Evolutionary conservation across 2,888 invertebrate genomes (phyloP), one percentile per base, ranked within the genome.

Genomic region (Nymphalis c-album): DNA sequence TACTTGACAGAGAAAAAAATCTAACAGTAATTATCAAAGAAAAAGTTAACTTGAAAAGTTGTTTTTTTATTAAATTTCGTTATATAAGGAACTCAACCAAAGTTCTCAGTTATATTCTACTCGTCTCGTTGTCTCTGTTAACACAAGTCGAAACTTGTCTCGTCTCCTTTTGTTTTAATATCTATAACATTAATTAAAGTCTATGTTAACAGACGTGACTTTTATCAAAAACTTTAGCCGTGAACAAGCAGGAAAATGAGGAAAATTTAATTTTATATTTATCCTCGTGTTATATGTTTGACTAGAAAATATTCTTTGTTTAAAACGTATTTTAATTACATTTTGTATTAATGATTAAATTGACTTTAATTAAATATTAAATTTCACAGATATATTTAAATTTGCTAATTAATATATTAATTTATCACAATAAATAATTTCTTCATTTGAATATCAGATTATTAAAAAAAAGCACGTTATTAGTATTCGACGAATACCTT

Each of bases 111-210:
- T 13, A 31, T 55, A 53, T 55, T 20, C 31, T 13, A 55, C 17
- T 55, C n/a, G 7, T 35, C 31, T 64, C 71, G 70, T 71, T 73
- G 71, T 71, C 70, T 68, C 63, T 68, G 65, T 63, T 71, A 50
- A 60, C 59, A 67, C 70, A 64, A 71, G 66, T 68, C 61, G 66
- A 62, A 58, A 68, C 67, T 71, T 64, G 62, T 58, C 51, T 67
- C 40, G 60, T 47, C 53, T 58, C 55, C 60, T 73, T 71, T 74
- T 68, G 64, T 72, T 67, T 68, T 64, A 69, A 63, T 70, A 69
- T 74, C 70, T 74, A 69, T 73, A 68, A 64, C 66, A 68, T 70
- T 70, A 70, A 72, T 72, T 71, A 68, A 67, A 71, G 64, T 63
- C 55, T 60, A 60, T 64, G 60, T 64, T 60, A 70, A 70, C 70